Evolutionary conservation across 1,140 invertebrate species (phyloP), one percentile per base, ranked within the genome.

Genomic region (Drosophila ohnishii): DNA sequence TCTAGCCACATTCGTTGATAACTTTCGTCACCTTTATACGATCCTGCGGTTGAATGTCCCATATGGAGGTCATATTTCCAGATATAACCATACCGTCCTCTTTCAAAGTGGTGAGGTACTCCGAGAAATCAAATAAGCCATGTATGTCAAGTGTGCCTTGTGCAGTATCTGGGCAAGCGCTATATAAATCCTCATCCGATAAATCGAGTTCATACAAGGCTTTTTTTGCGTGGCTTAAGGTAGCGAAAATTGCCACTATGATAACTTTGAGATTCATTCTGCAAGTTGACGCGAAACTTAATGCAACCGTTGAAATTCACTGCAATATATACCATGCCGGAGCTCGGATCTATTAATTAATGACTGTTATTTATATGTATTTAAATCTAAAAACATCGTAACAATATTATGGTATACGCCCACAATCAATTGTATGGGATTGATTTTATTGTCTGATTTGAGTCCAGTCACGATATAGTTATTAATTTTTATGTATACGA

Each of bases 21-120:
- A 7, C 1, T 1, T 5, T 22, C 8, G 10, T 40, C 6, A 63
- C 60, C 35, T 59, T 28, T 32, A 63, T 4, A 13, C 53, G 61
- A 60, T 63, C 61, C 35, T 13, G 13, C 4, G 11, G 37, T 22
- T 60, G n/a, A n/a, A 63, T 42, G 10, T 63, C 61, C 61, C 61
- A 63, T 11, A 32, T 4, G 14, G 16, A 6, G 1, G 53, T 32
- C 1, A 2, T 0, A 13, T 63, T 63, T 22, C 60, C 60, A 11
- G 35, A 40, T 2, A 59, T 0, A 8, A 11, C 4, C 10, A 59
- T 8, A n/a, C 28, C 60, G 2, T 59, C 7, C 10, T 14, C 16
- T 40, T 25, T 0, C 53, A 40, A 22, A 10, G 6, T n/a, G 13
- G 28, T 10, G 3, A 9, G 3, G 4, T 13, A 22, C 5, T 59